Base-by-base conservation (phyloP, 2,888 invertebrate genomes). In the Cecidostiba fungosa region DNA sequence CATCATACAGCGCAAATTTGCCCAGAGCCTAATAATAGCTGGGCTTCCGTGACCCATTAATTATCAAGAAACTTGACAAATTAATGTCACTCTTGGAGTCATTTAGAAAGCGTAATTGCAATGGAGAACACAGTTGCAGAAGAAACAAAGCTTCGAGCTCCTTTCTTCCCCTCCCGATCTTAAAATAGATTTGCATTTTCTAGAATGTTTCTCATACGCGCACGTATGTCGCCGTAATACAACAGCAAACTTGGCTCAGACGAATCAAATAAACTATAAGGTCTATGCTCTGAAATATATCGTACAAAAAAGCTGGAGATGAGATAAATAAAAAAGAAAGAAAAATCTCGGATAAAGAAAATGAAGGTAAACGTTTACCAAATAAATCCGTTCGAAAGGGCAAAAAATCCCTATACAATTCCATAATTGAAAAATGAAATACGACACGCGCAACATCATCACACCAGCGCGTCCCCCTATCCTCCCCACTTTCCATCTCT, bases 371-470 rank as follows among this genome's bases (percentile, higher is more conserved):
- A n/a, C 26, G 29, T 50, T 50, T 29, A 12, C 32, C 26, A 50
- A 47, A 50, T 29, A 74, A 39, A 74, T 50, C 26, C 32, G 19
- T 19, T 59, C 19, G 54, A n/a, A n/a, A 59, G n/a, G 54, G 8
- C 8, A 29, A 47, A 47, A 36, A 73, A 66, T 54, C 54, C 26
- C 36, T 69, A 32, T 54, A 36, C 74, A 76, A 47, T 62, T 39
- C 59, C 43, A 39, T 79, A 79, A 84, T 84, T 84, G 84, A 84
- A 79, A 84, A 84, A 73, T 84, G 84, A 80, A 76, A 74, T 73
- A 69, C 76, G 69, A 84, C 79, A 26, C 72, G 16, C n/a, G 82
- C 47, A 19, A 36, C 66, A 69, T 43, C 32, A 62, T 73, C 76
- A 5, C 26, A 62, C 26, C 62, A 62, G 26, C 12, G 4, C n/a